Evolutionary conservation across 2,797 vertebrate genomes (phyloP), one percentile per base, ranked within the genome.

Genomic region (Cyprinella venusta): DNA sequence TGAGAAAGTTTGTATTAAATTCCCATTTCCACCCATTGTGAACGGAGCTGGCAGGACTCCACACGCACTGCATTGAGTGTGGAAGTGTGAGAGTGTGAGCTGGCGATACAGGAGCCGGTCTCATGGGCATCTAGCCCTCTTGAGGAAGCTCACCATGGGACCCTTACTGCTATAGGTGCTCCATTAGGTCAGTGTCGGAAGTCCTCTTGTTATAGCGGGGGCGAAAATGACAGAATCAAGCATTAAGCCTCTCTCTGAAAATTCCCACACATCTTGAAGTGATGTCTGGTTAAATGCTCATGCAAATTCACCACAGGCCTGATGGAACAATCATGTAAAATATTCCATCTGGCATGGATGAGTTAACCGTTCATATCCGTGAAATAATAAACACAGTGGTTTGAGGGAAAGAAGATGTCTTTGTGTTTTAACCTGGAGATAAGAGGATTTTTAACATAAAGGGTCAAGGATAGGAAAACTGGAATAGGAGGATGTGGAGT

Each of bases 1-100:
- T 94, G 94, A 95, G 94, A 95, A 94, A 93, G 94, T 94, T 93
- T 95, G 94, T 94, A 94, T 94, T 93, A 93, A 93, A 93, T 94
- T 95, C 93, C 91, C 92, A 94, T 94, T 96, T 96, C 95, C 95
- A 90, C 89, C 93, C 91, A 95, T 96, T 96, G 94, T 96, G 90
- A 93, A 88, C 85, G 15, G 71, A 91, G 89, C 91, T 95, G 94
- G 94, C 94, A 88, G 36, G 65, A 79, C 87, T 94, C 94, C 94
- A 95, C 94, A 94, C 91, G 92, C 92, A 92, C 91, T 81, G n/a
- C 52, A 61, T 26, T 76, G 19, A 69, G n/a, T 24, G 33, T 48
- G n/a, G 64, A 84, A 83, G 78, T 72, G 76, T 86, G 56, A 84
- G 75, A 75, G 42, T 87, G 72, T 67, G 50, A 67, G 78, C 33